Evolutionary conservation across 2,113 vertebrate species (phyloP), one percentile per base, ranked within the genome.

Genomic region (Lutjanus erythropterus): DNA sequence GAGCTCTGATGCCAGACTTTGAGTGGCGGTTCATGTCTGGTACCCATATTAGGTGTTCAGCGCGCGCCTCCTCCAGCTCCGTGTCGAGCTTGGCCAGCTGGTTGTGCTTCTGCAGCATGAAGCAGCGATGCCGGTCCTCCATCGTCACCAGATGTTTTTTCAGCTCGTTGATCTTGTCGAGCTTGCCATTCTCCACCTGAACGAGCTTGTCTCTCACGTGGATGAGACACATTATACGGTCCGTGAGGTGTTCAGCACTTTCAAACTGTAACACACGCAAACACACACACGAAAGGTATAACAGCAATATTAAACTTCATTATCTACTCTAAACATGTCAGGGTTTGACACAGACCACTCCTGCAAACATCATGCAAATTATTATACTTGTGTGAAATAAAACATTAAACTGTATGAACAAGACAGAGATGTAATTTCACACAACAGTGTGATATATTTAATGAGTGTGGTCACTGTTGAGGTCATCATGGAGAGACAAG

Each of bases 221-320:
- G 0, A 46, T 85, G 75, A 97, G 91, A 0, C 73, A 78, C 65
- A 89, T 79, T 0, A 96, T 93, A 42, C 93, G 95, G 41, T n/a
- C 89, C 42, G 94, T 86, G 74, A 97, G 84, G 59, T 87, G 91
- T 0, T 83, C 18, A 3, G 95, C 47, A 0, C 96, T 94, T 87
- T 96, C 91, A 72, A 97, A 97, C 96, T 97, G 91, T 4, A 69
- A 68, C n/a, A 86, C 27, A 80, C n/a, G n/a, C n/a, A n/a, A n/a
- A n/a, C 10, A 73, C 23, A 3, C 0, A 2, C 7, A 59, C n/a
- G 27, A 4, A n/a, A n/a, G n/a, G n/a, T n/a, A n/a, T n/a, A n/a
- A n/a, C n/a, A n/a, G n/a, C n/a, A n/a, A n/a, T 5, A 7, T 35
- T 35, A 35, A 70, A 41, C 14, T 0, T 62, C 0, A n/a, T n/a